phyloP scores from a whole-genome alignment of 1,140 invertebrate species.

The Chlorops oryzae region DNA sequence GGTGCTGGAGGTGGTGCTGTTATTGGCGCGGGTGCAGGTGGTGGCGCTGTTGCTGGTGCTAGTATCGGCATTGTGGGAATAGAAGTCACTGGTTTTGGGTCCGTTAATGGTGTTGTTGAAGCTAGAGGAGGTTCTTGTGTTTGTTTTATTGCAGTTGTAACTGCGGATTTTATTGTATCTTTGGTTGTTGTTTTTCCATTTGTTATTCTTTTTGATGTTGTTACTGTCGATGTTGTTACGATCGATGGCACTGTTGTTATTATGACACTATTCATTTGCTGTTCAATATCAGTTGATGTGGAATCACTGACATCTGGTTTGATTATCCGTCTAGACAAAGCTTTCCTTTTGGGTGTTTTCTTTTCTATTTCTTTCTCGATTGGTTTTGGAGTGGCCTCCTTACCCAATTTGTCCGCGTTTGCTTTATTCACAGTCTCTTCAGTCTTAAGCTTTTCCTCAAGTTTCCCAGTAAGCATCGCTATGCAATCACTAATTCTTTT shows the following conservation, averaged over 20 bases:
- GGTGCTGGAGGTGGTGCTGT: background rate
- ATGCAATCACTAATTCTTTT: slow-evolving; percentile 54
- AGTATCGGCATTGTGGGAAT: background rate
- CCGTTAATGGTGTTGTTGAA: background rate
- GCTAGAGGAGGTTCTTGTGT: background rate
- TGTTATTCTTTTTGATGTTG: background rate
- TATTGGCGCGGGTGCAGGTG: slow-evolving; percentile 5
- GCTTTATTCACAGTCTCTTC: slow-evolving; percentile 18
- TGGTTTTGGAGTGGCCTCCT: too few relatives aligned
- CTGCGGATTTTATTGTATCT: too few relatives aligned
- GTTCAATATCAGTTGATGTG: background rate
- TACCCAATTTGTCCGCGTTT: background rate
- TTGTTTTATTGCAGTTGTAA: background rate
- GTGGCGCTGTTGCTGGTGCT: background rate
- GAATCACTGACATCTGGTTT: slow-evolving; percentile 14
- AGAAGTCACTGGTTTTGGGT: background rate
- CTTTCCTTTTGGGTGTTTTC: slow-evolving; percentile 39
- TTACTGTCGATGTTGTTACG: slow-evolving; percentile 5
- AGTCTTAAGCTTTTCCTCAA: slow-evolving; percentile 47
- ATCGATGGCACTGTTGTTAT: background rate
- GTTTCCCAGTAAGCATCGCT: slow-evolving; percentile 52
- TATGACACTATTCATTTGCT: background rate
- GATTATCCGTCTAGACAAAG: slow-evolving; percentile 34
- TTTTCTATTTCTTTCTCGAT: too few relatives aligned
- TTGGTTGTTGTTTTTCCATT: too few relatives aligned